phyloP scores from a whole-genome alignment of 2,888 invertebrate genomes.

The Corythucha ciliata region DNA sequence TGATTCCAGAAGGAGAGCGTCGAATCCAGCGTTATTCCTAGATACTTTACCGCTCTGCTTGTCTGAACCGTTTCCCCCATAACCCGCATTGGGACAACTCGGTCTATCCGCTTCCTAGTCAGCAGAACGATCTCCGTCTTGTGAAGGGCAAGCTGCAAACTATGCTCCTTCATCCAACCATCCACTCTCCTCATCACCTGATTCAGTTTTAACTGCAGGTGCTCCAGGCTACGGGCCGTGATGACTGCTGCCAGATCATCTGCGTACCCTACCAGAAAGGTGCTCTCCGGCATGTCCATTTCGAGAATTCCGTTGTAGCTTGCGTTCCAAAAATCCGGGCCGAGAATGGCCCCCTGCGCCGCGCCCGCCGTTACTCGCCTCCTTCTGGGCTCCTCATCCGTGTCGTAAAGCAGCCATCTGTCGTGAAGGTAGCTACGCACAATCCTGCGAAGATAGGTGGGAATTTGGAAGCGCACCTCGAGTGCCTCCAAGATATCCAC shows the following conservation, averaged over 20 bases:
- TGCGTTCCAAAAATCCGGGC: slow-evolving; percentile 31
- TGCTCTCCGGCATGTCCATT: slow-evolving; percentile 20
- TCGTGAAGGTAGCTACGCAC: slow-evolving; percentile 30
- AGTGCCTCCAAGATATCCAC: slow-evolving; percentile 25
- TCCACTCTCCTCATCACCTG: slow-evolving; percentile 19
- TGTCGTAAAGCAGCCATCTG: slow-evolving; percentile 1
- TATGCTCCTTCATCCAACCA: slow-evolving; percentile 26
- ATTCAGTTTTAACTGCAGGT: slow-evolving; percentile 17
- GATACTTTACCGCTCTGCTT: slow-evolving; percentile 16
- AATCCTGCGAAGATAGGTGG: slow-evolving; percentile 28
- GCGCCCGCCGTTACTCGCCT: slow-evolving; percentile 28
- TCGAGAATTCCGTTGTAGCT: slow-evolving; percentile 30
- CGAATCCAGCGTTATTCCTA: slow-evolving; percentile 27
- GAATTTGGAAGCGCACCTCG: slow-evolving; percentile 17
- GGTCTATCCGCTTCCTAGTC: slow-evolving; percentile 24
- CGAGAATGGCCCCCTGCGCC: slow-evolving; percentile 29
- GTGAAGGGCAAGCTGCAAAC: slow-evolving; percentile 27
- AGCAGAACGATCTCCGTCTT: slow-evolving; percentile 31
- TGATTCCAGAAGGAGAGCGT: slow-evolving; percentile 29
- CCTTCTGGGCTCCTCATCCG: background rate
- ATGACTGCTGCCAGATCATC: slow-evolving; percentile 13
- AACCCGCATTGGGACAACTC: slow-evolving; percentile 20
- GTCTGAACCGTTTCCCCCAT: slow-evolving; percentile 18
- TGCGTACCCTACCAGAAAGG: slow-evolving; percentile 12
- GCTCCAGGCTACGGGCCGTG: slow-evolving; percentile 4